Evolutionary conservation across 2,888 invertebrate genomes (phyloP).

Genomic region (Zygothrica quintamaculata): DNA sequence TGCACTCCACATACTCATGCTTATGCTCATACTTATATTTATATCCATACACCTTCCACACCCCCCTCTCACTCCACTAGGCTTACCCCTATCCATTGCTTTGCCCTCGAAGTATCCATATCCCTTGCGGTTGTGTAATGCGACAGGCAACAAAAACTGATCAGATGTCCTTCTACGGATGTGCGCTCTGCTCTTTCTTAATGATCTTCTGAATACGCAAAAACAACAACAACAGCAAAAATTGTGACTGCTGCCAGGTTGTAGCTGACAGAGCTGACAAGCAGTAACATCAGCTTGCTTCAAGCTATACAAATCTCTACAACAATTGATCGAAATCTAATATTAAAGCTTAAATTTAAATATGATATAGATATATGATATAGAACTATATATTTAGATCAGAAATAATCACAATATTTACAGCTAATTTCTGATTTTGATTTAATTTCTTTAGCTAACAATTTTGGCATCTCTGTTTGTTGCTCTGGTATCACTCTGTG

Average conservation of each 20-base stretch:
- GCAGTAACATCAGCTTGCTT: background rate
- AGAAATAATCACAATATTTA: too few species aligned
- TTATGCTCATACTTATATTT: constrained; percentile 27
- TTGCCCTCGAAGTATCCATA: constrained; percentile 13
- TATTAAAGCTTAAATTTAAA: too few species aligned
- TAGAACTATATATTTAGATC: too few species aligned
- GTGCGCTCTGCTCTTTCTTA: constrained; percentile 73
- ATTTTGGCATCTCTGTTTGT: constrained; percentile 29
- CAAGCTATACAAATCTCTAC: too few species aligned
- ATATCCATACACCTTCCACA: background rate
- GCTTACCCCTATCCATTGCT: constrained; percentile 8
- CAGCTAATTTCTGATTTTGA: background rate
- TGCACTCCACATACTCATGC: too few species aligned
- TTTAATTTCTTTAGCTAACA: too few species aligned
- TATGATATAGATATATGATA: too few species aligned
- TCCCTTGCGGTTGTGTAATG: constrained; percentile 72
- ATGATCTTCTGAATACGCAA: constrained; percentile 62
- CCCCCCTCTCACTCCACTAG: background rate
- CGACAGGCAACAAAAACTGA: constrained; percentile 73
- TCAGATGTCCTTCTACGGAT: constrained; percentile 83
- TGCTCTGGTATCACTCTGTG: constrained; percentile 31
- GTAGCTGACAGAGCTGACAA: constrained; percentile 22
- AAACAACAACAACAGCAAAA: constrained; percentile 14
- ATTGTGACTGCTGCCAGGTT: constrained; percentile 22
- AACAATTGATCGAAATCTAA: too few species aligned